These are phyloP conservation scores for Danio jaintianensis DNA, from an alignment of 2,797 vertebrate genomes.

Conservation along the genomic window DNA sequence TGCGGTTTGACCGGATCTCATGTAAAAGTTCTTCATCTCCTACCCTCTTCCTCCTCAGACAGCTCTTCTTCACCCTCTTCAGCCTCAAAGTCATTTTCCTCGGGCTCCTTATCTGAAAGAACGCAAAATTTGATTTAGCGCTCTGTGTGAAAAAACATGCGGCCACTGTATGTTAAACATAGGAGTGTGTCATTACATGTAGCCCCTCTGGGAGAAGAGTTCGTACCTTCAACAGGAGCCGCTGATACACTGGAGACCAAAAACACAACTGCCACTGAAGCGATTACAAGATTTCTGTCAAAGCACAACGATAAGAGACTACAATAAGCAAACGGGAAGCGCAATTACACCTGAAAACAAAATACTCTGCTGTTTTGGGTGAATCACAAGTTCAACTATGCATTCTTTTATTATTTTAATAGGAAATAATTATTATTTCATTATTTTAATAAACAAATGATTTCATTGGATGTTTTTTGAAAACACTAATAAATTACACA, in stretches of 20 bases:
- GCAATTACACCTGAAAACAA: not conserved
- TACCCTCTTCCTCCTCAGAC: conserved; percentile 83
- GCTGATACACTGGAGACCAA: conserved; percentile 66
- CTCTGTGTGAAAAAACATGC: no score
- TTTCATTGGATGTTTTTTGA: not conserved
- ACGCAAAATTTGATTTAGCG: not conserved
- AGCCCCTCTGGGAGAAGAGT: conserved; percentile 34
- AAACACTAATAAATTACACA: not conserved
- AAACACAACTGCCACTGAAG: conserved; percentile 68
- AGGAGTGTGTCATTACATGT: not conserved
- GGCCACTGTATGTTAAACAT: conserved; percentile 18
- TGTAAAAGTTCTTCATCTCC: conserved; percentile 51
- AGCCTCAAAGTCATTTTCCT: conserved; percentile 73
- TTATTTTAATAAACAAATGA: not conserved
- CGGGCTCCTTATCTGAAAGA: conserved; percentile 75
- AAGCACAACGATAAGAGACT: conserved; percentile 29
- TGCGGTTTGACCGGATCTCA: not conserved
- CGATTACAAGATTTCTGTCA: conserved; percentile 74
- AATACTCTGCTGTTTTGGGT: not conserved
- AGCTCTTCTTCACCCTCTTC: conserved; percentile 78
- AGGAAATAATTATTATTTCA: not conserved
- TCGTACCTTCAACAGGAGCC: conserved; percentile 79
- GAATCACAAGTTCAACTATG: not conserved
- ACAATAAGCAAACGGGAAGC: not conserved
- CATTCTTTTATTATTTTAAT: not conserved